Evolutionary conservation across 2,888 invertebrate species (phyloP), one percentile per base, ranked within the genome.

Genomic region (Cephus runcator): DNA sequence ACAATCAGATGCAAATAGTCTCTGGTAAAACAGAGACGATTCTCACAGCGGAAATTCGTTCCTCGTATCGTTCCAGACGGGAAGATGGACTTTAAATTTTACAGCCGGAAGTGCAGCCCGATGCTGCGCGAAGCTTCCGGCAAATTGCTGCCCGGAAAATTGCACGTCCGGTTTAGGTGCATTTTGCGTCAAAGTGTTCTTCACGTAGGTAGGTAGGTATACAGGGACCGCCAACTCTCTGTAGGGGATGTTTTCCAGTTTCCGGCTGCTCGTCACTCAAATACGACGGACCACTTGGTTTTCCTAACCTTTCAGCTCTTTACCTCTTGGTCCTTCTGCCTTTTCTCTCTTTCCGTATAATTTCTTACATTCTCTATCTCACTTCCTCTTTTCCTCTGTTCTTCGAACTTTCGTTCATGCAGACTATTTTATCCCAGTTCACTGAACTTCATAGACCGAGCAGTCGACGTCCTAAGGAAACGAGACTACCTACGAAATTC

Each of bases 141-240:
- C 79, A 80, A 84, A 85, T 84, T 82, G 84, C 81, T 83, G 81
- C 79, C 84, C 79, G 83, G 83, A 85, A 86, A 85, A 85, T 85
- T 87, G 81, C 83, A 82, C 83, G 84, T 86, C 85, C 87, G 82
- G 83, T 85, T 83, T 82, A 76, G 80, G 80, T 83, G 83, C 84
- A 82, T 85, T 85, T 83, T 85, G 81, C 82, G 84, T 85, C 80
- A 76, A 82, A 83, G 84, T 82, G 82, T 81, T 78, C 79, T 80
- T 74, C 78, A 69, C 78, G 75, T 56, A 56, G 15, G 0, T 56
- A 56, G 23, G 9, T 56, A 9, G 33, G 33, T 23, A 56, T 9
- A 56, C 56, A 23, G 23, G 56, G 56, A 56, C 15, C 23, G 15
- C 23, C 23, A 23, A 23, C 23, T 23, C 56, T 56, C 15, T 56